Percentiles rank a stretch among this genome's conserved stretches.
Conservation (phyloP, 1,140 invertebrate species). For the Myzus persicae region DNA sequence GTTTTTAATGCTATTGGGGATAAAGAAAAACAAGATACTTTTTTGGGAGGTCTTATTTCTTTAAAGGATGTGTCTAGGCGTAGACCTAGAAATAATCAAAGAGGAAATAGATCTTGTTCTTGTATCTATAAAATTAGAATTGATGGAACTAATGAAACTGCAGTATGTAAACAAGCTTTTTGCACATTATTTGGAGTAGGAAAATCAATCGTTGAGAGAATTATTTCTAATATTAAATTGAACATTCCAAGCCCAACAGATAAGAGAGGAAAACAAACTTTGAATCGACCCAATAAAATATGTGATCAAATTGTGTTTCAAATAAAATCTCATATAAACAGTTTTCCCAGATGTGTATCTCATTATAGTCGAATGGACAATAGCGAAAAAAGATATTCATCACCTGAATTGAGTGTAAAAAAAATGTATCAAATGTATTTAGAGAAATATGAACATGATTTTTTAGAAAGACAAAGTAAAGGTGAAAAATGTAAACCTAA, state of each 20-base stretch:
- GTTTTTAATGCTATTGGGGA: neutral
- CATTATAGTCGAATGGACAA: conserved; percentile 20
- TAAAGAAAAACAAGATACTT: conserved; percentile 1
- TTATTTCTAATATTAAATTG: neutral
- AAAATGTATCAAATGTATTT: conserved; percentile 29
- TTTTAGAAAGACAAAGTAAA: no score
- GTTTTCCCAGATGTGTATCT: neutral
- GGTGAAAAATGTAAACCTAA: no score
- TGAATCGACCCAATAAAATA: neutral
- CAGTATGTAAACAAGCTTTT: neutral
- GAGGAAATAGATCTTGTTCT: neutral
- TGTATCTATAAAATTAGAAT: neutral
- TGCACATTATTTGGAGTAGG: neutral
- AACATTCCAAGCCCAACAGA: neutral
- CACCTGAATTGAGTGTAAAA: neutral
- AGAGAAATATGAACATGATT: conserved; percentile 8
- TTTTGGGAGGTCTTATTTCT: neutral
- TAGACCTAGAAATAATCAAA: neutral
- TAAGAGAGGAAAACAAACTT: neutral
- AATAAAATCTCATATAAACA: neutral
- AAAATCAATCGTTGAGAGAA: neutral
- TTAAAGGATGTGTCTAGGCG: neutral
- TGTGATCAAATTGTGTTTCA: neutral
- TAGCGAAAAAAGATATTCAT: neutral
- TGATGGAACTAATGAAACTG: no score